Conservation (phyloP, 2,888 invertebrate species). For the Melanophora roralis region DNA sequence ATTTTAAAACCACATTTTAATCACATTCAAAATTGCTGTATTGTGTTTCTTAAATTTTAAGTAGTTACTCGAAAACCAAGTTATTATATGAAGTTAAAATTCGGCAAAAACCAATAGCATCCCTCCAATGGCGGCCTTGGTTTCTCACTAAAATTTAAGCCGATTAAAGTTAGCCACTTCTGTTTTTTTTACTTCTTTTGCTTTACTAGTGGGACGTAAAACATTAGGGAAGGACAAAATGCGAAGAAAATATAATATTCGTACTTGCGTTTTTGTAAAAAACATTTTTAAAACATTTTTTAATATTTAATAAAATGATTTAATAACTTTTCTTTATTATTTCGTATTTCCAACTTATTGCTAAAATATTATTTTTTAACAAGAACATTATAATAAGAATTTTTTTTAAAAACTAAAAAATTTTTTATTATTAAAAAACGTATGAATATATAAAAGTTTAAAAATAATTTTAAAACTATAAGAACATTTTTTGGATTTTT, state of each 20-base stretch:
- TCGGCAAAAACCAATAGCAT: too few species aligned
- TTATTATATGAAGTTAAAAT: too few species aligned
- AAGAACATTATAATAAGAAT: conserved; percentile 16
- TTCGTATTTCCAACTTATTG: not conserved
- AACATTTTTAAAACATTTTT: not conserved
- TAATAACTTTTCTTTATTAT: conserved; percentile 12
- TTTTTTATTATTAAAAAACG: not conserved
- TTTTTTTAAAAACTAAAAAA: conserved; percentile 7
- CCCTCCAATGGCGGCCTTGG: too few species aligned
- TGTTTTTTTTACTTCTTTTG: too few species aligned
- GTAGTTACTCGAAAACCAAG: too few species aligned
- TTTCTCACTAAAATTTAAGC: too few species aligned
- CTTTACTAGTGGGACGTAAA: too few species aligned
- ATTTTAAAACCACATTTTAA: too few species aligned
- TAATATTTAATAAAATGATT: conserved; percentile 18
- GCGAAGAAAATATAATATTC: not conserved
- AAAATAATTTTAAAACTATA: not conserved
- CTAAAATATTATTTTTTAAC: conserved; percentile 19
- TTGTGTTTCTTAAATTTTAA: too few species aligned
- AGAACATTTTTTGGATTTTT: not conserved
- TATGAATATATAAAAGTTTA: not conserved
- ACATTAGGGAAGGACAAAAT: too few species aligned
- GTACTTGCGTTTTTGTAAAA: not conserved
- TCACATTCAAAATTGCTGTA: too few species aligned
- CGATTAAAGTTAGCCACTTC: too few species aligned